phyloP scores from a whole-genome alignment of 1,140 invertebrate genomes.

The Aethina tumida region DNA sequence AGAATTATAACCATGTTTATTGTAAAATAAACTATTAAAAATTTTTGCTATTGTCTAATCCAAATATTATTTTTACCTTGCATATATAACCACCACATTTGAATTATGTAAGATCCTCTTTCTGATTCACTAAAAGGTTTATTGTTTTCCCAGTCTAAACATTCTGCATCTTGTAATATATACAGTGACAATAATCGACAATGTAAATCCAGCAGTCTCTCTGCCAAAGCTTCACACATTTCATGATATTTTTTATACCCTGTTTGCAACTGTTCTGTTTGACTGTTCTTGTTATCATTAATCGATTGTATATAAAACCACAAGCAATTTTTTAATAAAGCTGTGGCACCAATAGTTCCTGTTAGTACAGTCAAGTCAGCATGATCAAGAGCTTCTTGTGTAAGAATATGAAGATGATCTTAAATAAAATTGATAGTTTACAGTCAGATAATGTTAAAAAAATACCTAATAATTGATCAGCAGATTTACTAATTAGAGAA shows the following conservation, averaged over 20 bases:
- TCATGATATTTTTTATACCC: conserved; percentile 67
- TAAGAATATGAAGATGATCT: conserved; percentile 67
- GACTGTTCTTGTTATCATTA: conserved; percentile 36
- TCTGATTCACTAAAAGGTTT: conserved; percentile 56
- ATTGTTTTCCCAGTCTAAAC: conserved; percentile 53
- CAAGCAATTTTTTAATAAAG: conserved; percentile 62
- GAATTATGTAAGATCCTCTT: conserved; percentile 62
- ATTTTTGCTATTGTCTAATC: conserved; percentile 3
- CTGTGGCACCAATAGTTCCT: conserved; percentile 65
- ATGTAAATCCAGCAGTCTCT: conserved; percentile 66
- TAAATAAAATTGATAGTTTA: conserved; percentile 11
- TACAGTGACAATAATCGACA: conserved; percentile 63
- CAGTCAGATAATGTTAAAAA: not conserved
- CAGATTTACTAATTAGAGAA: conserved; percentile 54
- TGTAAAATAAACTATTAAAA: not conserved
- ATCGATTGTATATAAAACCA: conserved; percentile 58
- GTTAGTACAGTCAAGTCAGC: conserved; percentile 68
- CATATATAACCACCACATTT: conserved; percentile 82
- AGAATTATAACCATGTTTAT: too few species aligned
- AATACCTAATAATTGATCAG: conserved; percentile 50
- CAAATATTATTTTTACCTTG: conserved; percentile 44
- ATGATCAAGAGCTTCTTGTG: conserved; percentile 70
- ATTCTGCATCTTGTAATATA: conserved; percentile 67
- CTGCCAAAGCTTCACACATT: conserved; percentile 70
- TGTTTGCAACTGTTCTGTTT: conserved; percentile 29